Evolutionary conservation across 2,113 vertebrate genomes (phyloP).

Genomic region (Burhinus bistriatus): DNA sequence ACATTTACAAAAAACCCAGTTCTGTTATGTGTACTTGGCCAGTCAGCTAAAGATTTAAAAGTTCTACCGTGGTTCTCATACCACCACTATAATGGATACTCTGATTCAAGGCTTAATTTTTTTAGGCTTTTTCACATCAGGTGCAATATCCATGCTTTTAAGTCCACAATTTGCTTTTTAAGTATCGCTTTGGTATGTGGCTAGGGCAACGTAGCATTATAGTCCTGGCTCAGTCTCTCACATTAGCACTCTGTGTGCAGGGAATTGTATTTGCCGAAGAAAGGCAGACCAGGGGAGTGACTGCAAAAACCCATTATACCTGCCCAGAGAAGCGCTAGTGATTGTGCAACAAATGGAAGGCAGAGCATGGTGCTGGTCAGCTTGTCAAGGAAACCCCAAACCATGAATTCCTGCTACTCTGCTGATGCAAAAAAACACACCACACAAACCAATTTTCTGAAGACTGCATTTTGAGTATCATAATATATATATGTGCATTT

Average conservation of each 20-base stretch:
- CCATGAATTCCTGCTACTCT: slow-evolving; percentile 25
- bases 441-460: slow-evolving; percentile 77
- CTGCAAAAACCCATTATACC: neutral
- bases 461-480: slow-evolving; percentile 82
- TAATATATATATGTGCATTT: slow-evolving; percentile 79
- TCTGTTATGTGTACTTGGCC: neutral
- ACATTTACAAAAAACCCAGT: neutral
- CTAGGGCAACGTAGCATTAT: neutral
- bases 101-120: neutral
- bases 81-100: neutral
- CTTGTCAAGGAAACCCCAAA: slow-evolving; percentile 3
- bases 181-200: neutral
- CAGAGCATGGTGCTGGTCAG: neutral
- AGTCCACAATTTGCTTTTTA: neutral
- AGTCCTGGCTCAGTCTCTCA: neutral
- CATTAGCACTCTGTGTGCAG: rapidly evolving
- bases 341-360: neutral
- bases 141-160: neutral
- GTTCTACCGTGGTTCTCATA: neutral
- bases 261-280: neutral
- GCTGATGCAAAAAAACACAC: slow-evolving; percentile 74
- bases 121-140: neutral
- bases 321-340: neutral
- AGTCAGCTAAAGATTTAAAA: neutral
- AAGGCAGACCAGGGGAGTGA: neutral